Percentiles rank a stretch among this genome's conserved stretches.
These are phyloP conservation scores for Chydorus sphaericus DNA, from an alignment of 2,888 invertebrate species.

Conservation along the genomic window DNA sequence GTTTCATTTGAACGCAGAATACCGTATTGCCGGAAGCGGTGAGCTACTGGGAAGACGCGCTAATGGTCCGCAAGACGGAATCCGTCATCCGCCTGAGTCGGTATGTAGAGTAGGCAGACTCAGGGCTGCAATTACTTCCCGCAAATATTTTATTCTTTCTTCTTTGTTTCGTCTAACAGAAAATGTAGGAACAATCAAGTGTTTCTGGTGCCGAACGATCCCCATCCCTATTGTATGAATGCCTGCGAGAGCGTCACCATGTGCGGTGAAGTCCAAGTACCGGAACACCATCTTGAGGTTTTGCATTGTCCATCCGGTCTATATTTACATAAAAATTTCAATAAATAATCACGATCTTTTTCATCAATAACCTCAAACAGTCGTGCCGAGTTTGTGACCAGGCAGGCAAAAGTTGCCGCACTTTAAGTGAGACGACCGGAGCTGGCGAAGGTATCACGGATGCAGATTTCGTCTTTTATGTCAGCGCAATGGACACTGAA, in stretches of 20 bases:
- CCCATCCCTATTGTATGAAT: conserved; percentile 57
- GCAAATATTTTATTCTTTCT: conserved; percentile 1
- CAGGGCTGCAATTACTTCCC: not conserved
- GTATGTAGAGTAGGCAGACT: conserved; percentile 33
- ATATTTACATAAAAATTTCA: not conserved
- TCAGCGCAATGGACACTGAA: conserved; percentile 84
- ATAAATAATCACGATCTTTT: not conserved
- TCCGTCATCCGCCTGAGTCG: conserved; percentile 75
- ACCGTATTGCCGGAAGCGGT: conserved; percentile 82
- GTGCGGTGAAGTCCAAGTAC: conserved; percentile 92
- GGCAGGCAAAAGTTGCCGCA: conserved; percentile 61
- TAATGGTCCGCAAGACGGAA: conserved; percentile 74
- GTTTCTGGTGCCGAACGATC: conserved; percentile 13
- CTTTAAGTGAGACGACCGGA: conserved; percentile 30
- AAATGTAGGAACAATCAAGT: conserved; percentile 60
- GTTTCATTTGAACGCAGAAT: conserved; percentile 28
- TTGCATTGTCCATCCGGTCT: too few species aligned
- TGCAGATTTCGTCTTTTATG: conserved; percentile 91
- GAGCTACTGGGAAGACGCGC: conserved; percentile 80
- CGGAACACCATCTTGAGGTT: conserved; percentile 86
- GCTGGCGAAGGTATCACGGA: conserved; percentile 53
- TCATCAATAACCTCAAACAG: conserved; percentile 32
- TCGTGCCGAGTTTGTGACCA: conserved; percentile 74
- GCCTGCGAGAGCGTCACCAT: conserved; percentile 67
- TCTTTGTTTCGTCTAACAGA: conserved; percentile 35